Conservation (phyloP, 2,888 invertebrate genomes). For the Drosophila neutralis region DNA sequence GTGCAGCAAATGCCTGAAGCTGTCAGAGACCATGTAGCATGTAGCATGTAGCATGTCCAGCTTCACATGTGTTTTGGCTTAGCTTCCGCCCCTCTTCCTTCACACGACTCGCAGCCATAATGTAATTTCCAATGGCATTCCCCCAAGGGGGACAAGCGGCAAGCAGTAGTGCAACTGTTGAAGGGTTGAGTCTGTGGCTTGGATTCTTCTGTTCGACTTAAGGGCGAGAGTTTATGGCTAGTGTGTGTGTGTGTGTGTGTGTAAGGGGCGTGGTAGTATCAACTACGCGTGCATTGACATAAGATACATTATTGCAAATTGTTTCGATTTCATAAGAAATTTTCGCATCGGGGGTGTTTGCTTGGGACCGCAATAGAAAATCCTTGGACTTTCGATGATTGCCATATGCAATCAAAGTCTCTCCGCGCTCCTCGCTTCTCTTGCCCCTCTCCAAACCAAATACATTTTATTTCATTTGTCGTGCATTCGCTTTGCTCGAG, state of each 20-base stretch:
- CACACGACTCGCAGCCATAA: constrained; percentile 46
- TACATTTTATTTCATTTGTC: constrained; percentile 69
- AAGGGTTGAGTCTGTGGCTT: constrained; percentile 38
- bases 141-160: constrained; percentile 22
- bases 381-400: constrained; percentile 60
- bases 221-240: constrained; percentile 16
- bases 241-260: background rate
- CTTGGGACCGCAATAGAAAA: constrained; percentile 23
- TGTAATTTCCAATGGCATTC: constrained; percentile 65
- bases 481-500: constrained; percentile 67
- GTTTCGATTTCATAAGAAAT: constrained; percentile 79
- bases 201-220: constrained; percentile 14
- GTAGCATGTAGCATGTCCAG: constrained; percentile 32
- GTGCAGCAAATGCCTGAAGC: constrained; percentile 64
- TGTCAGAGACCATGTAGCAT: constrained; percentile 6
- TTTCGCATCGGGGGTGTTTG: constrained; percentile 49
- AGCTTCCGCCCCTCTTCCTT: background rate
- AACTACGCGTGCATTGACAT: constrained; percentile 73
- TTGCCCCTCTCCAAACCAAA: background rate
- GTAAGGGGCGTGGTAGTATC: constrained; percentile 25
- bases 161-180: constrained; percentile 29
- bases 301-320: constrained; percentile 81
- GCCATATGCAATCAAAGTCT: constrained; percentile 62
- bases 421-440: background rate
- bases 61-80: constrained; percentile 15